Evolutionary conservation across 2,113 vertebrate species (phyloP), one percentile per base, ranked within the genome.

Genomic region (Chaenocephalus aceratus): DNA sequence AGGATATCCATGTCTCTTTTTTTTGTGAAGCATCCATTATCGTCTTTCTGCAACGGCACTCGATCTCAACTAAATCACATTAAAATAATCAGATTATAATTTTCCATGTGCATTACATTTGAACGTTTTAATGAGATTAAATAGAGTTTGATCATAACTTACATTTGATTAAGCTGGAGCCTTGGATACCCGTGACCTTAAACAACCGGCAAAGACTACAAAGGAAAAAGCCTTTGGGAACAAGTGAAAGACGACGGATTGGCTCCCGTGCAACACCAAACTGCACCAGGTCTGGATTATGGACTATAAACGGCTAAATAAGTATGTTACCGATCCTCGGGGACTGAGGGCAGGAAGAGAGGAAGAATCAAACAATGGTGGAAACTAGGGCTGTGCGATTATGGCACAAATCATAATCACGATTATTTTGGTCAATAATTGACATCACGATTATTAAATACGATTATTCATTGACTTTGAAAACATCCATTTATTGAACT

Each of bases 341-440:
- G 58, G 68, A 72, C 56, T 51, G 18, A 34, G 10, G 30, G 26
- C 68, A 83, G 83, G 81, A 81, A 89, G 67, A n/a, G 13, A 23
- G 11, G 49, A 18, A 46, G 51, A 56, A 64, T 3, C 3, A 70
- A 23, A 74, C 65, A 65, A 56, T 52, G 2, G 5, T 21, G 26
- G 18, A 74, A 34, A 34, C 1, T 23, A 23, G 9, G 10, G 21
- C 21, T 21, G 21, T 21, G 21, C 21, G 21, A 21, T 21, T 21
- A 21, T 21, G 21, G 21, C 21, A 21, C 21, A 21, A 21, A 21
- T 21, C 21, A 21, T 21, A 21, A 21, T 21, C 21, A 21, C 21
- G 21, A 21, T 21, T 21, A 21, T 21, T 21, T 21, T 21, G 21
- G 21, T 21, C 21, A 21, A 21, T 21, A 21, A 21, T 21, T 21